Base-by-base conservation (phyloP, 2,888 invertebrate genomes). In the Iphiclides podalirius region DNA sequence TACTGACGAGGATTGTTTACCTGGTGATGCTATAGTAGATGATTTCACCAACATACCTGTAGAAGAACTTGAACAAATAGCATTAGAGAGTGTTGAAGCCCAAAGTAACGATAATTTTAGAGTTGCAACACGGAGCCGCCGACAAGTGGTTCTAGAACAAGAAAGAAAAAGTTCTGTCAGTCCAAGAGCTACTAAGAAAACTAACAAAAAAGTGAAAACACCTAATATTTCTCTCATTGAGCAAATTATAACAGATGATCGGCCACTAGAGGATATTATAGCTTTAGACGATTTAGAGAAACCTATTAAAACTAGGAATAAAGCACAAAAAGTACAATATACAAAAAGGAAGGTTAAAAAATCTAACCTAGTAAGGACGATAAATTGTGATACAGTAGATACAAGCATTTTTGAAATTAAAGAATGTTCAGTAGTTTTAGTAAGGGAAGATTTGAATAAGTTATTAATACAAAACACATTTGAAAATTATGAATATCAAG, bases 191-290 rank as follows among this genome's bases (percentile, higher is more conserved):
- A 55, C 55, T 35, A 73, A 53, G 52, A 67, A 60, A 53, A 60
- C 47, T 37, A 61, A 58, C 16, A 75, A 61, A 48, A 82, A 72
- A 60, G 1, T 56, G 0, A 81, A 77, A 55, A 56, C 80, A 4
- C 80, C 82, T 23, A 86, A 80, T 57, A 83, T 87, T 65, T 86
- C 86, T 13, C 71, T 86, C 1, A 68, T 85, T 52, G 87, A 88
- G 54, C 80, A 87, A 58, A 86, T 84, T 15, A 79, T 89, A 46
- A 78, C 71, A 31, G 84, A 84, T 59, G 81, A 87, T 36, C 71
- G 78, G 54, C 86, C 85, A 16, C 52, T 84, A 34, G 85, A 87
- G 64, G 87, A 86, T 16, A 81, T 84, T 44, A 84, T 85, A 68
- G 78, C 78, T 3, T 64, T 87, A 9, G 79, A 83, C 43, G 81